Percentiles rank a stretch among this genome's conserved stretches.
phyloP scores from a whole-genome alignment of 2,113 vertebrate genomes.

The Sclerurus mexicanus region DNA sequence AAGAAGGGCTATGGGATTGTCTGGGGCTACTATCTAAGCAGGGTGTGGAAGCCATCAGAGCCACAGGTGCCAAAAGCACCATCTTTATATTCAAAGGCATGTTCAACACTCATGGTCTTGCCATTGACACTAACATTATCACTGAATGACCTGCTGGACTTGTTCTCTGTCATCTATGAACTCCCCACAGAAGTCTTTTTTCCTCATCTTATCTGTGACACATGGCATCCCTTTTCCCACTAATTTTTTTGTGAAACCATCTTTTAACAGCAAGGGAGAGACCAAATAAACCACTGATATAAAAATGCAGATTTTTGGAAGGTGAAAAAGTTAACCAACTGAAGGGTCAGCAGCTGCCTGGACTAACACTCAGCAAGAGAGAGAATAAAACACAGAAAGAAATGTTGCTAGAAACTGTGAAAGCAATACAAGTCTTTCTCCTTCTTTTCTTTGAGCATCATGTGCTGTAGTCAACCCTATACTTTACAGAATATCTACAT shows the following conservation, averaged over 20 bases:
- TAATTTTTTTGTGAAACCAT: neutral
- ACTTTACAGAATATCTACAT: neutral
- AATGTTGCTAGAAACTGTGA: neutral
- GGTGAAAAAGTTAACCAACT: neutral
- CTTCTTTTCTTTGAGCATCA: neutral
- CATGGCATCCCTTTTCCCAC: neutral
- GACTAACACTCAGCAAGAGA: neutral
- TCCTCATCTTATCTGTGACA: rapidly evolving
- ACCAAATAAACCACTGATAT: neutral
- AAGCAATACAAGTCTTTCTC: neutral
- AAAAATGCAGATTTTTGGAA: neutral
- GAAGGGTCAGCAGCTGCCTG: neutral
- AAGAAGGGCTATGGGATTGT: neutral
- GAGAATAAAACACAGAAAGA: neutral
- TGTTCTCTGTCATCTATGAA: neutral
- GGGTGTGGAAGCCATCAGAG: neutral
- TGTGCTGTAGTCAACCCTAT: neutral
- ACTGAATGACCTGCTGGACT: neutral
- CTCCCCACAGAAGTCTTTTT: neutral
- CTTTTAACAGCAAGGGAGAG: neutral
- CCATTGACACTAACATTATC: neutral
- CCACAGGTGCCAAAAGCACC: neutral
- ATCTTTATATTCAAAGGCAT: neutral
- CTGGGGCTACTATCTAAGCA: neutral
- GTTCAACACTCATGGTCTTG: neutral